Base-by-base conservation (phyloP, 2,797 vertebrate genomes). In the Bradypodion ventrale region DNA sequence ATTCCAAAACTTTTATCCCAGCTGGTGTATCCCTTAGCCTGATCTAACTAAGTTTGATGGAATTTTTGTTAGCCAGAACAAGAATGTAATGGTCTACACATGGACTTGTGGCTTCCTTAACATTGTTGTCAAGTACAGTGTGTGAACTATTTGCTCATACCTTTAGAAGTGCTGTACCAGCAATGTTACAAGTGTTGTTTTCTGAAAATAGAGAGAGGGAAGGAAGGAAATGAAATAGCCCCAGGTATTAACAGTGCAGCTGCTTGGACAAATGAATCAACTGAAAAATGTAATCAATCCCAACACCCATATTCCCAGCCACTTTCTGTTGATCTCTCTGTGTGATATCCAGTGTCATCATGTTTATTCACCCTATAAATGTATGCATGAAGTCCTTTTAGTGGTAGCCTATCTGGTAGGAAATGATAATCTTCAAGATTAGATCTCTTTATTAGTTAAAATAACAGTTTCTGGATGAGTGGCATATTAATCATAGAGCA, bases 281-380 rank as follows among this genome's bases (percentile, higher is more conserved):
- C 25, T 29, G 0, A 29, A 40, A 29, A 46, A 74, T 32, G 29
- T 60, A 52, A 56, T 79, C 69, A 79, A 7, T 74, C 27, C 12
- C 12, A 27, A 2, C 12, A 72, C 35, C 1, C 40, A n/a, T 73
- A 52, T 73, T 46, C 44, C 60, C 27, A 65, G 35, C 27, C 19
- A 66, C 73, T 74, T 27, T 74, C 40, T 49, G 59, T 82, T 63
- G 80, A 63, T 82, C 59, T 60, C 16, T 10, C 13, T 65, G 46
- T 74, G 32, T 79, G 76, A 74, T 65, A 84, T 59, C 91, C 49
- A 80, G 40, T 90, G 82, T 76, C 49, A 88, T 46, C 19, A 15
- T 2, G 0, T 75, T 80, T 78, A 63, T 78, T 81, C 59, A 62
- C 65, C 35, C 65, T 42, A 32, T 52, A 74, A 66, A 79, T 40